These are phyloP conservation scores for Myotis vivesi DNA, from an alignment of 2,797 vertebrate genomes.

Conservation along the genomic window DNA sequence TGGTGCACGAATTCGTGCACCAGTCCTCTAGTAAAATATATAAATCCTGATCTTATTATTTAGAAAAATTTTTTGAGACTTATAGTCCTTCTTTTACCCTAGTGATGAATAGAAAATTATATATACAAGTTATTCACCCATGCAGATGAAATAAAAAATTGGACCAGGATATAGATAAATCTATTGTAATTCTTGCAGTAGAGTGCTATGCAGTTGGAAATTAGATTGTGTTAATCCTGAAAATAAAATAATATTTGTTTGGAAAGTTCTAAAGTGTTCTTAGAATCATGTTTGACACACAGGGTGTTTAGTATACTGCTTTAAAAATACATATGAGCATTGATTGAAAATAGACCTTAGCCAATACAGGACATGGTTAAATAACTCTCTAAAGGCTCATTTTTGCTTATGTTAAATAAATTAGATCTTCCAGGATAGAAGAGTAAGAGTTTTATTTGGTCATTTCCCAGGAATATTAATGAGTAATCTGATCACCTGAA, in stretches of 20 bases:
- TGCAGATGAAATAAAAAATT: background rate
- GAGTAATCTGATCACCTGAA: background rate
- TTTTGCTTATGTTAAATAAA: constrained; percentile 29
- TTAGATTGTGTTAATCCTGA: background rate
- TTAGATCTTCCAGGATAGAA: constrained; percentile 16
- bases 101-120: background rate
- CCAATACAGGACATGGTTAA: background rate
- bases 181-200: background rate
- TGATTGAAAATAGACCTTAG: constrained; percentile 50
- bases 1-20: too few species aligned
- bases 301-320: background rate
- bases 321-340: background rate
- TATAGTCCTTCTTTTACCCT: background rate
- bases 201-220: background rate
- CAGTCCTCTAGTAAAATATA: background rate
- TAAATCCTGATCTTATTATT: constrained; percentile 16
- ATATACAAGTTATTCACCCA: background rate
- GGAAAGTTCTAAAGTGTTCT: background rate
- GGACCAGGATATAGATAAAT: background rate
- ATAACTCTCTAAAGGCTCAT: background rate
- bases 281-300: background rate
- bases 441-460: constrained; percentile 20
- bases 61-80: background rate
- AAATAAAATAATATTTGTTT: constrained; percentile 6
- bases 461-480: constrained; percentile 43